phyloP scores from a whole-genome alignment of 2,888 invertebrate genomes.

The Agapetus fuscipes region DNA sequence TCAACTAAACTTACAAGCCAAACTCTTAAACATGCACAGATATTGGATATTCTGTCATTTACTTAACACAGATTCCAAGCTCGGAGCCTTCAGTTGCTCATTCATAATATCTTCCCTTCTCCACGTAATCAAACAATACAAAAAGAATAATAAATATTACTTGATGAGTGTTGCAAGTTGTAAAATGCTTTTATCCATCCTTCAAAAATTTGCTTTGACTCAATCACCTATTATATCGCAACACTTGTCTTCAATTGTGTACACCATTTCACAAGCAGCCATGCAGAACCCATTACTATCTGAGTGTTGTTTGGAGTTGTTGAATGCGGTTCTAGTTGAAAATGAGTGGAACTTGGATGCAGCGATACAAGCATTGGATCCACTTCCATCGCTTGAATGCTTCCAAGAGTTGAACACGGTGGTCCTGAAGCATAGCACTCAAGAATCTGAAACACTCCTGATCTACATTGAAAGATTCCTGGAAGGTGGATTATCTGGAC shows the following conservation, averaged over 20 bases:
- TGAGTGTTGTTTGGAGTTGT: too few relatives aligned
- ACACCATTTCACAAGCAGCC: constrained; percentile 30
- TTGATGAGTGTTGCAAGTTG: constrained; percentile 27
- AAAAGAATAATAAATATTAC: constrained; percentile 27
- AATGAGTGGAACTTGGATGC: constrained; percentile 36
- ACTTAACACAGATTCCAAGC: constrained; percentile 32
- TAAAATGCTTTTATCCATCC: constrained; percentile 36
- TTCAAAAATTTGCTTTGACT: constrained; percentile 35
- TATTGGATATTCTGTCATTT: constrained; percentile 44
- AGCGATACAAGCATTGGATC: constrained; percentile 40
- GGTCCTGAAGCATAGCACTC: too few relatives aligned
- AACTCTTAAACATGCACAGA: constrained; percentile 45
- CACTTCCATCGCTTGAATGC: constrained; percentile 35
- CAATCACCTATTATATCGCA: constrained; percentile 35
- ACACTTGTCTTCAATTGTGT: constrained; percentile 43
- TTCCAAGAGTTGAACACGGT: constrained; percentile 29
- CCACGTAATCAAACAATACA: constrained; percentile 38
- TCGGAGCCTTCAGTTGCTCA: constrained; percentile 46
- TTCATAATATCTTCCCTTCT: constrained; percentile 46
- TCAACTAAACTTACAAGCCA: constrained; percentile 40
- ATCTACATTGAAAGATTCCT: constrained; percentile 43
- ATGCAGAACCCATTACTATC: constrained; percentile 35
- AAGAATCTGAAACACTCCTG: too few relatives aligned
- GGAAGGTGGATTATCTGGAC: constrained; percentile 28
- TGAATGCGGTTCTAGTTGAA: too few relatives aligned